These are phyloP conservation scores for Potamilus streckersoni DNA, from an alignment of 1,140 invertebrate species.

Conservation along the genomic window DNA sequence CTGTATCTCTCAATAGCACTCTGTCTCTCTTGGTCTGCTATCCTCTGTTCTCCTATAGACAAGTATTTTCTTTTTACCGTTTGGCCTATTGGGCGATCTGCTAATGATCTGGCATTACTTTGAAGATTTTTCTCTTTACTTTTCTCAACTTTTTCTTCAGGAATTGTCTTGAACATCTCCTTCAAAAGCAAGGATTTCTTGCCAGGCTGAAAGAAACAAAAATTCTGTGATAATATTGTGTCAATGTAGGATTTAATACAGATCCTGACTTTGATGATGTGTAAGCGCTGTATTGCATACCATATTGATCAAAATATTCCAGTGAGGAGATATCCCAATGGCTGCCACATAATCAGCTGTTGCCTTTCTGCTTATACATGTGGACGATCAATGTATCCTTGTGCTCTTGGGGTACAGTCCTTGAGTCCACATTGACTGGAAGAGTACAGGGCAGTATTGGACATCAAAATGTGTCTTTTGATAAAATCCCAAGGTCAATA, in stretches of 20 bases:
- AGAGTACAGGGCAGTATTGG: no score
- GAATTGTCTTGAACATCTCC: constrained; percentile 25
- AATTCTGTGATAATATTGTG: neutral
- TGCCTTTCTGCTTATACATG: no score
- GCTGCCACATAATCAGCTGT: no score
- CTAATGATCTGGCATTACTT: constrained; percentile 4
- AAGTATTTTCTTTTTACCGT: constrained; percentile 45
- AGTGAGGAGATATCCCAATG: no score
- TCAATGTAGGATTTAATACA: neutral
- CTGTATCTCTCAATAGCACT: constrained; percentile 48
- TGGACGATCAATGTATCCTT: no score
- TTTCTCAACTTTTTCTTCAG: neutral
- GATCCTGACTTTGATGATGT: neutral
- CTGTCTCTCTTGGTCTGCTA: constrained; percentile 43
- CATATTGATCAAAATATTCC: neutral
- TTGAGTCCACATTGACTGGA: no score
- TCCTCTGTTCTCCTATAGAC: constrained; percentile 41
- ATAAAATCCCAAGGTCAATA: no score
- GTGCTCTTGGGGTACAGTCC: no score
- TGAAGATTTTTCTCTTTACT: neutral
- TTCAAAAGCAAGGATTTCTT: constrained; percentile 42
- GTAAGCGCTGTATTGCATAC: neutral
- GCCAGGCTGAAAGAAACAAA: constrained; percentile 39
- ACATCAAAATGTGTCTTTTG: no score
- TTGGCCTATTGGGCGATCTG: constrained; percentile 38